Conservation (phyloP, 1,140 invertebrate genomes). For the Phocides pigmalion region DNA sequence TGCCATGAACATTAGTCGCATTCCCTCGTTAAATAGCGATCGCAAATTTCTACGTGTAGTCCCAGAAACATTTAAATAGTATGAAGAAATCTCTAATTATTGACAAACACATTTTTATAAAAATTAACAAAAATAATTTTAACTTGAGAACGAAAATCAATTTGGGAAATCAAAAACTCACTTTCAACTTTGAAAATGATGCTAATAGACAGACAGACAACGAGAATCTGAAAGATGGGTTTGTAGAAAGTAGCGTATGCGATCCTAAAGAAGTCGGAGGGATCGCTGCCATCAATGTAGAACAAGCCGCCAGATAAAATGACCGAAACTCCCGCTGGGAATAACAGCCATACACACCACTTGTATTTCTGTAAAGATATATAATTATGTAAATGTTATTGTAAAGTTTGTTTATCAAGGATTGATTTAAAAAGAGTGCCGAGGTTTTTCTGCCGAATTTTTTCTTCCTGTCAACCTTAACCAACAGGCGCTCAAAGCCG, state of each 20-base stretch:
- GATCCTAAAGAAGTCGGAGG: slow-evolving; percentile 39
- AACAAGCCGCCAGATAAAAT: slow-evolving; percentile 64
- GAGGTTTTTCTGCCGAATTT: no score
- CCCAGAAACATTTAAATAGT: no score
- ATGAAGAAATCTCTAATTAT: no score
- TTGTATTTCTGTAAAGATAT: slow-evolving; percentile 59
- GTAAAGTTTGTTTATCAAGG: no score
- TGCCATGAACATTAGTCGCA: no score
- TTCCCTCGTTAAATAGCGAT: no score
- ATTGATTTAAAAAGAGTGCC: no score
- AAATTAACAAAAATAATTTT: not conserved
- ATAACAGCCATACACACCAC: slow-evolving; percentile 49
- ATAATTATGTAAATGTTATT: not conserved
- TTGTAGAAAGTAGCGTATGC: slow-evolving; percentile 66
- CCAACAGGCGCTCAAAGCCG: no score
- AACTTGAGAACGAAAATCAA: slow-evolving; percentile 3
- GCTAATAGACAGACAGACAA: slow-evolving; percentile 52
- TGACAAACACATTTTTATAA: not conserved
- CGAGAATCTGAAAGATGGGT: slow-evolving; percentile 54
- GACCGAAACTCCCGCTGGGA: slow-evolving; percentile 56
- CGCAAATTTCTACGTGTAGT: no score
- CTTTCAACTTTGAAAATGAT: slow-evolving; percentile 64
- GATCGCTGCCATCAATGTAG: slow-evolving; percentile 48
- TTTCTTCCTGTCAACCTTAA: no score
- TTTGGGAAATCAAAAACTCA: no score